Evolutionary conservation across 2,888 invertebrate genomes (phyloP), one percentile per base, ranked within the genome.

Genomic region (Nephrotoma appendiculata): DNA sequence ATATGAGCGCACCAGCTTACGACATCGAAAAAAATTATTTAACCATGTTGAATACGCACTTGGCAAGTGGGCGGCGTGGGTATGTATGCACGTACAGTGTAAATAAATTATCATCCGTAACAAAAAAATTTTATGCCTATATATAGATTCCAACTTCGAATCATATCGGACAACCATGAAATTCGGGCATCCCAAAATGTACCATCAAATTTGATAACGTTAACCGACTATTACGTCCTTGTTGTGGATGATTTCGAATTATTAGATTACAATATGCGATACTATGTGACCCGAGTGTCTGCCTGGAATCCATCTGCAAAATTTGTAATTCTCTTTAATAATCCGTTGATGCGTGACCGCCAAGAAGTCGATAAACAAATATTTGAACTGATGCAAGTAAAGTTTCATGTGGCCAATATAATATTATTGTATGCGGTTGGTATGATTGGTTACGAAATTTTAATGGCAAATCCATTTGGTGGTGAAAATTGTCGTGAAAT

Each of bases 301-400:
- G 90, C 90, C 0, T 92, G 91, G 91, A 91, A 91, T 88, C 91
- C 91, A 0, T 91, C 90, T 0, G 91, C 90, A 0, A 89, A 89
- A 41, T 91, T 91, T 87, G 86, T 92, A 4, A 88, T 92, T 15
- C 89, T 92, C 42, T 92, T 89, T 86, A 90, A 91, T 85, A 90
- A 91, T 87, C 88, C 88, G 0, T 85, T 88, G 0, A 42, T 89
- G 45, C 88, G 89, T 0, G 87, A 87, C 0, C 42, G 86, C 1
- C 41, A 43, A 57, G 86, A 88, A 0, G 88, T 90, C 0, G 90
- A 90, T 1, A 87, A 88, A 0, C 86, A 88, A 6, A 89, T 91
- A 45, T 91, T 91, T 45, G 87, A 87, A 2, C 88, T 89, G 5
- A 88, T 91, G n/a, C 88, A 90, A 87, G 86, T 88, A 1, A 87